phyloP scores from a whole-genome alignment of 1,140 invertebrate species.

The Grapholita molesta region DNA sequence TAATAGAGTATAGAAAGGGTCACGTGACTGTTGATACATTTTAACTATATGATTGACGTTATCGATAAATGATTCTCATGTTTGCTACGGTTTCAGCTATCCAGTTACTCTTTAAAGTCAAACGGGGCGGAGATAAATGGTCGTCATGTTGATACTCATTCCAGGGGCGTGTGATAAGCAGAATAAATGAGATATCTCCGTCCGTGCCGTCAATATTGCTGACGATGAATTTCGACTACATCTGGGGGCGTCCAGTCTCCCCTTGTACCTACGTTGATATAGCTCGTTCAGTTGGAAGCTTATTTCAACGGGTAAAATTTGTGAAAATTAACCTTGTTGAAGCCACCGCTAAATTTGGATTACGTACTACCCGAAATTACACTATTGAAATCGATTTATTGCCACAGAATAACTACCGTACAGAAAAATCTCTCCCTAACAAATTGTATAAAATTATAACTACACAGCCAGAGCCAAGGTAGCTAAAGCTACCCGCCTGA shows the following conservation, averaged over 20 bases:
- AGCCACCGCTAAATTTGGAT: not conserved
- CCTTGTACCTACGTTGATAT: not conserved
- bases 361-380: too few species aligned
- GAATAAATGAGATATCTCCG: slow-evolving; percentile 15
- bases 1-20: too few species aligned
- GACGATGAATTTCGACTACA: not conserved
- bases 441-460: too few species aligned
- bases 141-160: slow-evolving; percentile 11
- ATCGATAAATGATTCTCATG: too few species aligned
- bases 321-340: not conserved
- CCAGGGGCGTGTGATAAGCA: slow-evolving; percentile 3
- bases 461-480: too few species aligned
- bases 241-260: not conserved
- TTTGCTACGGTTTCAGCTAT: too few species aligned
- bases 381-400: too few species aligned
- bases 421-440: too few species aligned
- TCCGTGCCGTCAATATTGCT: not conserved
- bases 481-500: too few species aligned
- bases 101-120: not conserved
- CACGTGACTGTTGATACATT: too few species aligned
- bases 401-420: too few species aligned
- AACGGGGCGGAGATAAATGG: not conserved
- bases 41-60: too few species aligned
- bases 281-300: not conserved
- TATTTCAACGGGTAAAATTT: not conserved